phyloP scores from a whole-genome alignment of 1,140 invertebrate genomes.

The Sitobion miscanthi region DNA sequence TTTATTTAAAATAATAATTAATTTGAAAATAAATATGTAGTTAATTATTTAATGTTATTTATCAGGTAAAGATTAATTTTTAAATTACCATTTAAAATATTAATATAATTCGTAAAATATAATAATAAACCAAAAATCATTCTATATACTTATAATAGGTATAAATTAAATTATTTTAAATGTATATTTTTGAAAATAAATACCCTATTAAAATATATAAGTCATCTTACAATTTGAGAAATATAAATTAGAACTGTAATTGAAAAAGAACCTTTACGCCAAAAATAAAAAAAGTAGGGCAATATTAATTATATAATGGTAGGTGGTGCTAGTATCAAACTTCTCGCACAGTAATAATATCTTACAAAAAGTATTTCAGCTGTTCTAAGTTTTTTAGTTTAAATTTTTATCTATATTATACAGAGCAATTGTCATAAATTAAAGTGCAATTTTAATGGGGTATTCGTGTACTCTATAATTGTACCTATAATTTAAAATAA shows the following conservation, averaged over 20 bases:
- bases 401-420: background rate
- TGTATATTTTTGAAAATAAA: background rate
- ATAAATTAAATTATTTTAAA: background rate
- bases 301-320: background rate
- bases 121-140: background rate
- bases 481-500: background rate
- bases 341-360: background rate
- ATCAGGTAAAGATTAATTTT: background rate
- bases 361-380: background rate
- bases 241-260: background rate
- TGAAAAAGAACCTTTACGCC: background rate
- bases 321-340: background rate
- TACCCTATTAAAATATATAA: background rate
- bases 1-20: background rate
- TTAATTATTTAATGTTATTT: background rate
- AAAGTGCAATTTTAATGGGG: background rate
- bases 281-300: background rate
- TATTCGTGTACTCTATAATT: background rate
- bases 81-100: background rate
- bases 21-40: too few relatives aligned
- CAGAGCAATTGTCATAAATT: background rate
- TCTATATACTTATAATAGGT: background rate
- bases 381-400: background rate
- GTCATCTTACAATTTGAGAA: background rate
- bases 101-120: background rate